Conservation (phyloP, 1,140 invertebrate species). For the Dendroctonus valens region DNA sequence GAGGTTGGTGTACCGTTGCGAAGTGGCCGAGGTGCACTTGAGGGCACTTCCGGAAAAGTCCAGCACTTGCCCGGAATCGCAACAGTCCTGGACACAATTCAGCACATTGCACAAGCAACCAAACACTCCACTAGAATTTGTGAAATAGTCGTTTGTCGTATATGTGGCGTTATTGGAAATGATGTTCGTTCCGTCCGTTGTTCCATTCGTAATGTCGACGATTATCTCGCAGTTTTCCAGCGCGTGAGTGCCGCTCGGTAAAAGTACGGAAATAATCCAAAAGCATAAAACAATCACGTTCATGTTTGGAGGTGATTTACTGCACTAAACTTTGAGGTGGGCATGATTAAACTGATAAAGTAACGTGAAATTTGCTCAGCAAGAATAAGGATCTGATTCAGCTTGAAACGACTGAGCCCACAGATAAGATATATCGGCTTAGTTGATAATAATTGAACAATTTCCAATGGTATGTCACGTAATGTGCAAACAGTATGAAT, state of each 20-base stretch:
- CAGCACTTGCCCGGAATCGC: constrained; percentile 19
- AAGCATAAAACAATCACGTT: no score
- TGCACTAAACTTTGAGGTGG: no score
- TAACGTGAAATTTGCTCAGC: no score
- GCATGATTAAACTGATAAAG: no score
- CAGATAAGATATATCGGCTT: no score
- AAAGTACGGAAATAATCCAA: no score
- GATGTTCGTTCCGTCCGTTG: constrained; percentile 23
- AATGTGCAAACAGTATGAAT: no score
- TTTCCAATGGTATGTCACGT: no score
- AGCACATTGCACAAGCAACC: constrained; percentile 36
- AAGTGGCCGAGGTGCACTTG: background rate
- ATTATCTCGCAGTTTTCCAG: constrained; percentile 16
- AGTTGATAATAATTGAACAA: no score
- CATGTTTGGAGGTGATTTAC: no score
- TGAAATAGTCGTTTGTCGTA: constrained; percentile 29
- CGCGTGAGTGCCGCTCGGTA: background rate
- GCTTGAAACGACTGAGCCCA: no score
- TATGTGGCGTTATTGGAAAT: constrained; percentile 22
- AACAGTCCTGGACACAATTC: constrained; percentile 36
- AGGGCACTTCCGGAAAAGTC: background rate
- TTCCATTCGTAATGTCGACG: constrained; percentile 32
- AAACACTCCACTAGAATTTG: constrained; percentile 11
- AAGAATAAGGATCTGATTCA: no score
- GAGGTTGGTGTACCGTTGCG: constrained; percentile 1